Base-by-base conservation (phyloP, 2,888 invertebrate genomes). In the Tachystola acroxantha region DNA sequence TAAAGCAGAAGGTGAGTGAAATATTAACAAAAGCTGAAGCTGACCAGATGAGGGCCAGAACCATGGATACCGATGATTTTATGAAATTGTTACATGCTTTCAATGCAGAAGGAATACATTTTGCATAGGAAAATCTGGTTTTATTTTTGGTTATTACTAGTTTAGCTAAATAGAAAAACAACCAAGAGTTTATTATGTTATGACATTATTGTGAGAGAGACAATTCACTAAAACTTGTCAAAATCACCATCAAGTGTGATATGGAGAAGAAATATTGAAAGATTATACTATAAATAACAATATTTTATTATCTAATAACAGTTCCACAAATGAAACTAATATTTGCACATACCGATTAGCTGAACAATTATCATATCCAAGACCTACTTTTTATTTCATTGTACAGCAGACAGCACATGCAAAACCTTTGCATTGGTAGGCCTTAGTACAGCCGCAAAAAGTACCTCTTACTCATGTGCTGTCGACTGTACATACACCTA, bases 1-100 rank as follows among this genome's bases (percentile, higher is more conserved):
- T 98, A 44, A 96, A 96, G 77, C 84, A 88, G 35, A 93, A 93
- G 75, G 88, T 98, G 1, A 92, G 92, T 52, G 85, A 90, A 22
- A 91, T 98, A 54, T 84, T 99, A 47, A 76, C 77, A 39, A 89
- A 88, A 37, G 88, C 89, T 39, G 89, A 89, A 44, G 93, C 93
- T 59, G 92, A 91, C 36, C 89, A 93, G 50, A 92, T 92, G 72
- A 89, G 99, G 61, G 96, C 99, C 0, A 88, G 99, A 57, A 93
- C 92, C 3, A 96, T 99, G 98, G 97, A 98, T 65, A 93, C 95
- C 50, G 98, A 99, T 85, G 98, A 99, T 70, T 99, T 99, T 68
- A 93, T 98, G 84, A 89, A 89, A 46, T 80, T 98, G 38, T 80
- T 98, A 57, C 91, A 94, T 74, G 93, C 92, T 24, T 98, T 98